Percentiles rank a stretch among this genome's conserved stretches.
These are phyloP conservation scores for Drosophila merina DNA, from an alignment of 2,888 invertebrate species.

Conservation along the genomic window DNA sequence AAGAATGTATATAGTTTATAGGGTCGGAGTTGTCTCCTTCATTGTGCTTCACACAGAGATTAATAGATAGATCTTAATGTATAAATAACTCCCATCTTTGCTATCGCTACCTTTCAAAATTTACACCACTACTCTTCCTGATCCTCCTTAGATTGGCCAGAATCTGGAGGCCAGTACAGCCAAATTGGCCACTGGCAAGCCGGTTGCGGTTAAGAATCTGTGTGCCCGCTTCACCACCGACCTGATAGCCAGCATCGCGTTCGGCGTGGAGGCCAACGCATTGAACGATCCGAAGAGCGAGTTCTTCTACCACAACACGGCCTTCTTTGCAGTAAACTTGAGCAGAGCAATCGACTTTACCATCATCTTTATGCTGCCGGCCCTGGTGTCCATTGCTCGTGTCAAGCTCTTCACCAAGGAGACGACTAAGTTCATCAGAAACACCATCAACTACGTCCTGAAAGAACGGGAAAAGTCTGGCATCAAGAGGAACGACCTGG, in stretches of 20 bases:
- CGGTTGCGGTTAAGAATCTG: slow-evolving; percentile 47
- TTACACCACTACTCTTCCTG: background rate
- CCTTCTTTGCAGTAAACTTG: slow-evolving; percentile 52
- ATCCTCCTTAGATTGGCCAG: slow-evolving; percentile 54
- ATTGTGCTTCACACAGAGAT: no score
- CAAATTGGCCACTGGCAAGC: background rate
- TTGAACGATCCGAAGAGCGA: slow-evolving; percentile 78
- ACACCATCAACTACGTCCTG: slow-evolving; percentile 80
- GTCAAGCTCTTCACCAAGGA: slow-evolving; percentile 61
- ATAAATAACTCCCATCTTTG: no score
- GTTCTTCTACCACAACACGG: slow-evolving; percentile 74
- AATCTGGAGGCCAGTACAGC: slow-evolving; percentile 54
- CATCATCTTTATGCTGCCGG: slow-evolving; percentile 63
- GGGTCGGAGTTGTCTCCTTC: no score
- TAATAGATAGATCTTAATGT: no score
- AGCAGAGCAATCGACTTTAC: slow-evolving; percentile 56
- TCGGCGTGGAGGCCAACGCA: slow-evolving; percentile 83
- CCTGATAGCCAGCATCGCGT: slow-evolving; percentile 84
- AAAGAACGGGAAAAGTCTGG: slow-evolving; percentile 81
- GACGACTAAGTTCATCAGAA: slow-evolving; percentile 74
- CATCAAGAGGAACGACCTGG: slow-evolving; percentile 81
- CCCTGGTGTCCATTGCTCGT: slow-evolving; percentile 52
- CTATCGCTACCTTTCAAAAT: no score
- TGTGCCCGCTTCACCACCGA: slow-evolving; percentile 80
- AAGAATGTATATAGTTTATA: no score